These are phyloP conservation scores for Theropithecus gelada DNA, from an alignment of 2,113 vertebrate species.

Conservation along the genomic window DNA sequence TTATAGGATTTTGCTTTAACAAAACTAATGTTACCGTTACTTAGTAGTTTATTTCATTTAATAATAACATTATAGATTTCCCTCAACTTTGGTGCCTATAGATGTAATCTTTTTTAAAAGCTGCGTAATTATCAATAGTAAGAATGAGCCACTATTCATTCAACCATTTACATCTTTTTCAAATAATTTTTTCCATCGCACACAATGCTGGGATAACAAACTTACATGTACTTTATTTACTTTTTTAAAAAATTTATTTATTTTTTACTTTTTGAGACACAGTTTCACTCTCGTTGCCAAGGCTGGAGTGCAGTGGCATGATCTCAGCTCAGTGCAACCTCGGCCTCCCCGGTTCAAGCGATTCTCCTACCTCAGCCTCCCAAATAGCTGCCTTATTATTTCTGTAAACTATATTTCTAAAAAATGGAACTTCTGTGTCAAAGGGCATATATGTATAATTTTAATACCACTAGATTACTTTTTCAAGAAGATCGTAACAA, in stretches of 20 bases:
- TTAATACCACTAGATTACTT: slow-evolving; percentile 21
- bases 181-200: background rate
- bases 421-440: slow-evolving; percentile 1
- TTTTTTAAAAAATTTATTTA: background rate
- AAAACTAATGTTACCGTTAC: background rate
- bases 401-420: background rate
- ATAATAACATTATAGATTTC: background rate
- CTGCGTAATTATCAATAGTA: background rate
- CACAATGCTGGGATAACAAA: background rate
- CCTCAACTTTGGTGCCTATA: background rate
- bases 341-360: no score
- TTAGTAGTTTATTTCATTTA: background rate
- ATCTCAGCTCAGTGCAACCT: no score
- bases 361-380: no score
- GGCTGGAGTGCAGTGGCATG: no score
- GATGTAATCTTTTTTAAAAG: background rate
- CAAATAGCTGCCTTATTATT: background rate
- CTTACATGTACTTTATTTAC: background rate
- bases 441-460: background rate
- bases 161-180: background rate
- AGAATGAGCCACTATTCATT: background rate
- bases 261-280: no score
- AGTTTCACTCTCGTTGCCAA: no score
- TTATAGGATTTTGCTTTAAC: background rate
- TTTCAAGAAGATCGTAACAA: background rate